Base-by-base conservation (phyloP, 2,797 vertebrate species). In the Philypnodon macrostomus region DNA sequence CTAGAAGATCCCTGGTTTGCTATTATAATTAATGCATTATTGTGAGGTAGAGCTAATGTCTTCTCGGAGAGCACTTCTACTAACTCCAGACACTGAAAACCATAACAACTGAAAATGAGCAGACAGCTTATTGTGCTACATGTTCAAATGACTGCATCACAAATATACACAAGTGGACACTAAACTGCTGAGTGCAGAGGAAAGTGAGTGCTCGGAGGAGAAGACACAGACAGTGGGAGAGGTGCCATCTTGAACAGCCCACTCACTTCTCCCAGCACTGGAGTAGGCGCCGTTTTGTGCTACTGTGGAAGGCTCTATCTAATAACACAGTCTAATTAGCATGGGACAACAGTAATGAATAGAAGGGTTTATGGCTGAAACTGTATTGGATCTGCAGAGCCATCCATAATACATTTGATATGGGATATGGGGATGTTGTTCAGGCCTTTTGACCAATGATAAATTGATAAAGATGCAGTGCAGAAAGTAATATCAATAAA, bases 251-350 rank as follows among this genome's bases (percentile, higher is more conserved):
- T 45, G 16, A 21, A 26, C 4, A 31, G 52, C 75, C 68, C 62
- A 54, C 70, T 38, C 58, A 16, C 45, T 68, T 47, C 3, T 52
- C 66, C 49, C 33, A 44, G 37, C 29, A 31, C 41, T 17, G 8
- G 2, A 26, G 34, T 15, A 9, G 12, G 35, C 8, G 18, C 47
- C 11, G 4, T 7, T 24, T 34, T 46, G 14, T 35, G 9, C 18
- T 29, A 30, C 7, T 23, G 29, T 12, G 10, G 1, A 2, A 1
- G 7, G 16, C 39, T 58, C 13, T 14, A 16, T n/a, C 11, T 29
- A 57, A 45, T 73, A 58, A 70, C 59, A 54, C 2, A 42, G 50
- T 49, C n/a, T 14, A 19, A 53, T 69, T 30, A 18, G 11, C 26
- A 17, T 18, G 26, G 3, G 30, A 30, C 26, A 17, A 30, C 17